A percentile compares a stretch with the other conserved stretches of the same genome.
Evolutionary conservation across 2,888 invertebrate species (phyloP).

Genomic region (Lycaena phlaeas): DNA sequence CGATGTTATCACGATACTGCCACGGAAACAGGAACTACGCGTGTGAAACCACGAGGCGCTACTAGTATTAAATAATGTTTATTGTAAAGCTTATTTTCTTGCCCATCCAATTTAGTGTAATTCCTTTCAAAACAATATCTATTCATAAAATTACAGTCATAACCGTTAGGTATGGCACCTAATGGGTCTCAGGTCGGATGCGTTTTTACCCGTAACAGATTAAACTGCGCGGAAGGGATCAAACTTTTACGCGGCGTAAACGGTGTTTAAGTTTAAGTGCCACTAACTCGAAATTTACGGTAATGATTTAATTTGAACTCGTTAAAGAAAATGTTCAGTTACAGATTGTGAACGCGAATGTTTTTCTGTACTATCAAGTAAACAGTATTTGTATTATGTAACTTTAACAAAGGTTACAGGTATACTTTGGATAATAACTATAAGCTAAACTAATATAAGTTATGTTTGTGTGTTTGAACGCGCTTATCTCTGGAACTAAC

Average conservation of each 20-base stretch:
- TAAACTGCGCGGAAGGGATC: constrained; percentile 15
- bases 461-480: too few species aligned
- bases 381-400: too few species aligned
- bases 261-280: constrained; percentile 29
- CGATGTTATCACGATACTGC: too few species aligned
- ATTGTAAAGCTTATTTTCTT: neutral
- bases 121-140: neutral
- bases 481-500: too few species aligned
- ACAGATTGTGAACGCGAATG: too few species aligned
- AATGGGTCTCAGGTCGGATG: neutral
- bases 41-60: too few species aligned
- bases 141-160: neutral
- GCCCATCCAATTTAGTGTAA: constrained; percentile 1
- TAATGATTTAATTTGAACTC: constrained; percentile 27
- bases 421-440: too few species aligned
- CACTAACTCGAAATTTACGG: constrained; percentile 29
- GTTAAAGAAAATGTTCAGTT: neutral
- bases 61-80: neutral
- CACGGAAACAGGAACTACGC: too few species aligned
- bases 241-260: constrained; percentile 25
- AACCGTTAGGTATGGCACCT: neutral
- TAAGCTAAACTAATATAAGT: too few species aligned
- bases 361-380: too few species aligned
- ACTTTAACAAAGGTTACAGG: too few species aligned
- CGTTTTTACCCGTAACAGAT: constrained; percentile 4